phyloP scores from a whole-genome alignment of 2,113 vertebrate genomes.

The Oostethus manadensis region DNA sequence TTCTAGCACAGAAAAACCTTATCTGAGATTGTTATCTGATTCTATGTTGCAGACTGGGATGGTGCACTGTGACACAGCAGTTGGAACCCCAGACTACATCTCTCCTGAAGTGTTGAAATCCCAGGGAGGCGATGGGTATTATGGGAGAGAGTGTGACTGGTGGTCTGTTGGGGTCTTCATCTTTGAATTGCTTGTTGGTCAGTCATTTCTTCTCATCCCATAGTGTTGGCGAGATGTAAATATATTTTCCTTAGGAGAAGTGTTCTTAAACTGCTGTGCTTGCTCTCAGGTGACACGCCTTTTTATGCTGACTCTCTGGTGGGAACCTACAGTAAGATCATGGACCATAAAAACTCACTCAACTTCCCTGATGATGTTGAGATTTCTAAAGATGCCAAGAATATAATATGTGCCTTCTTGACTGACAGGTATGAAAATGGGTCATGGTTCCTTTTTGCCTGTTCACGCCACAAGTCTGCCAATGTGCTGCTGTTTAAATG shows the following conservation, averaged over 20 bases:
- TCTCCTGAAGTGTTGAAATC: constrained; percentile 94
- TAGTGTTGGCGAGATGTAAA: neutral
- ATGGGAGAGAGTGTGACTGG: constrained; percentile 96
- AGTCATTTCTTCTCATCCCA: constrained; percentile 56
- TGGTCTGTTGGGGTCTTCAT: constrained; percentile 99
- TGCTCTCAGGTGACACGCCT: constrained; percentile 86
- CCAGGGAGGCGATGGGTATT: constrained; percentile 94
- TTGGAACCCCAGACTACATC: constrained; percentile 96
- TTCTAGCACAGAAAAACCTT: neutral
- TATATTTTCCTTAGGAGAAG: neutral
- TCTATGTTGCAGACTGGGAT: constrained; percentile 84
- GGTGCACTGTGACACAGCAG: constrained; percentile 95
- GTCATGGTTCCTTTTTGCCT: neutral
- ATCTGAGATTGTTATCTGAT: constrained; percentile 1
- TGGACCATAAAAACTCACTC: constrained; percentile 98
- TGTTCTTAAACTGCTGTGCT: neutral
- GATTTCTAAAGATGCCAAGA: constrained; percentile 95
- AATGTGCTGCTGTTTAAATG: too few relatives aligned
- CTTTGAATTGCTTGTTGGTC: constrained; percentile 97
- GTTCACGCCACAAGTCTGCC: neutral
- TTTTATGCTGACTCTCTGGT: constrained; percentile 98
- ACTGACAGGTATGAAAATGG: constrained; percentile 82
- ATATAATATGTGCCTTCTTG: constrained; percentile 96
- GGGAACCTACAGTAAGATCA: constrained; percentile 98
- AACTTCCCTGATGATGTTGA: constrained; percentile 96